phyloP scores from a whole-genome alignment of 2,888 invertebrate genomes.

The Platypus cylindrus region DNA sequence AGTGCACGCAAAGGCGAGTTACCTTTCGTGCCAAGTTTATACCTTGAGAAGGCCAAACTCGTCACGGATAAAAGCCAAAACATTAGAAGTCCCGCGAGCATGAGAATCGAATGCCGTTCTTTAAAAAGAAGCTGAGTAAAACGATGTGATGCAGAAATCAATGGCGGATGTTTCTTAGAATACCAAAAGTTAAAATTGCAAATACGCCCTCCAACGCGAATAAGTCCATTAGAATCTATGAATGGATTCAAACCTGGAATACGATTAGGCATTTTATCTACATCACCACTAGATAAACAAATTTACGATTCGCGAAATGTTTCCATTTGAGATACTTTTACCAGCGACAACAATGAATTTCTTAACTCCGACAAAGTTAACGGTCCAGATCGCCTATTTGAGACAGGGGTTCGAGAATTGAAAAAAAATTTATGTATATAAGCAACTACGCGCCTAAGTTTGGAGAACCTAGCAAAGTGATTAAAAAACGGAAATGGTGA shows the following conservation, averaged over 20 bases:
- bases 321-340: slow-evolving; percentile 4
- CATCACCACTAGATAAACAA: not conserved
- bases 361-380: not conserved
- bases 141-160: slow-evolving; percentile 12
- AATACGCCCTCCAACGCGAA: slow-evolving; percentile 14
- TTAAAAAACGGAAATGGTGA: slow-evolving; percentile 1
- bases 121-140: slow-evolving; percentile 9
- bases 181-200: slow-evolving; percentile 7
- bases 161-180: slow-evolving; percentile 14
- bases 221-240: slow-evolving; percentile 11
- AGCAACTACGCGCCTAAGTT: not conserved
- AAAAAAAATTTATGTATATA: not conserved
- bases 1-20: slow-evolving; percentile 8
- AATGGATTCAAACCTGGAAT: slow-evolving; percentile 14
- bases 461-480: too few relatives aligned
- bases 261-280: slow-evolving; percentile 4
- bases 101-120: slow-evolving; percentile 8
- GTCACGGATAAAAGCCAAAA: not conserved
- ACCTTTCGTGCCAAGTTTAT: slow-evolving; percentile 2
- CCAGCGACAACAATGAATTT: not conserved
- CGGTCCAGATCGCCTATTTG: not conserved
- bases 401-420: not conserved
- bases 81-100: slow-evolving; percentile 10
- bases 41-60: not conserved
- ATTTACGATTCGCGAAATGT: slow-evolving; percentile 1